Percentiles rank a stretch among this genome's conserved stretches.
These are phyloP conservation scores for Cryptocephalus primarius DNA, from an alignment of 2,888 invertebrate species.

Conservation along the genomic window DNA sequence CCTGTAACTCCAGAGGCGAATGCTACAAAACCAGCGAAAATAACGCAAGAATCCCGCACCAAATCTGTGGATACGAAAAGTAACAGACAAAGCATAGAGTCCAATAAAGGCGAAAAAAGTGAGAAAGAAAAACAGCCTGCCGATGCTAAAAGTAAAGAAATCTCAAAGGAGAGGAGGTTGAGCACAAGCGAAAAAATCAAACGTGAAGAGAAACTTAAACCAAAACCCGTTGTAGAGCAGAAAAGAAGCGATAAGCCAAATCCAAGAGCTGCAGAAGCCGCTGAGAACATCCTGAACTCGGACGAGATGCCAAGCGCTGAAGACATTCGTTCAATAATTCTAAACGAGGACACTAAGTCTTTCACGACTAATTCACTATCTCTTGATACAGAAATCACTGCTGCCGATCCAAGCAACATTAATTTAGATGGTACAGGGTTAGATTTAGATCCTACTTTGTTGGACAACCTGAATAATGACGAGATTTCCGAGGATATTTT, in stretches of 20 bases:
- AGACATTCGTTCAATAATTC: slow-evolving; percentile 30
- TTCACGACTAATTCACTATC: slow-evolving; percentile 19
- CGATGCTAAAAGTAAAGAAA: slow-evolving; percentile 5
- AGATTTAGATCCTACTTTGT: slow-evolving; percentile 47
- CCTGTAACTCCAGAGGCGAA: slow-evolving; percentile 22
- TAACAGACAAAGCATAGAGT: slow-evolving; percentile 20
- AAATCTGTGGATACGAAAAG: slow-evolving; percentile 24
- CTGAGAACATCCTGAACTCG: neutral
- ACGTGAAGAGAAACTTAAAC: slow-evolving; percentile 16
- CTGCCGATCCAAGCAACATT: slow-evolving; percentile 27
- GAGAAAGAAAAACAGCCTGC: slow-evolving; percentile 6
- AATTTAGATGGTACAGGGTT: slow-evolving; percentile 44
- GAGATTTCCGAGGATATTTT: slow-evolving; percentile 59
- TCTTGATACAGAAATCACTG: slow-evolving; percentile 10
- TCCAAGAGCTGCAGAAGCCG: slow-evolving; percentile 3
- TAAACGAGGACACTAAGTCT: slow-evolving; percentile 29
- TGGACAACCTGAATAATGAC: slow-evolving; percentile 51
- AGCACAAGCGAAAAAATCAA: slow-evolving; percentile 18
- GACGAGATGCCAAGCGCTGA: slow-evolving; percentile 19
- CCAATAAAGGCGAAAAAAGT: slow-evolving; percentile 11
- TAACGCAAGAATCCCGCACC: slow-evolving; percentile 25
- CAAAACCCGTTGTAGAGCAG: slow-evolving; percentile 5
- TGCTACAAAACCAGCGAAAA: slow-evolving; percentile 33
- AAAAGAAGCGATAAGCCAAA: slow-evolving; percentile 2
- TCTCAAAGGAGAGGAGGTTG: slow-evolving; percentile 9